These are phyloP conservation scores for Hartigia nigra DNA, from an alignment of 2,888 invertebrate genomes.

Conservation along the genomic window DNA sequence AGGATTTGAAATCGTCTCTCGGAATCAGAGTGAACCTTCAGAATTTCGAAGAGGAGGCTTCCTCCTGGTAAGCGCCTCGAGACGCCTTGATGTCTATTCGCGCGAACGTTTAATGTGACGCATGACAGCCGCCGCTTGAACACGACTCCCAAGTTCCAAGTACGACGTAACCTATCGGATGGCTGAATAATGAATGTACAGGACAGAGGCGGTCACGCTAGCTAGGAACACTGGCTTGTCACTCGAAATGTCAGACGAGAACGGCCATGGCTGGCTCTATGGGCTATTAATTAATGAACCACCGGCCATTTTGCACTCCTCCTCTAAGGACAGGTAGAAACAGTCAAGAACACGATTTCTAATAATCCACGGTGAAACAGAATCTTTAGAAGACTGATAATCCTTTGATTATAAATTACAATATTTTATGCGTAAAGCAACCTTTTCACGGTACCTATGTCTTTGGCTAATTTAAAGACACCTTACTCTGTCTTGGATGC, in stretches of 20 bases:
- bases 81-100: constrained; percentile 38
- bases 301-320: constrained; percentile 20
- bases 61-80: neutral
- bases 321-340: neutral
- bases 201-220: constrained; percentile 60
- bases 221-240: constrained; percentile 60
- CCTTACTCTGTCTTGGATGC: too few species aligned
- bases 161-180: constrained; percentile 56
- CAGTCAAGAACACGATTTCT: neutral
- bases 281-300: constrained; percentile 62
- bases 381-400: neutral
- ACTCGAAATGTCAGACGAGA: constrained; percentile 61
- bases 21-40: neutral
- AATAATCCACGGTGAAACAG: neutral
- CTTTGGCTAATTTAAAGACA: too few species aligned
- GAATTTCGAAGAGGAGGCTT: neutral
- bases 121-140: constrained; percentile 44
- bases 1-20: neutral
- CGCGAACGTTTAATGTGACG: constrained; percentile 50
- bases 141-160: constrained; percentile 51
- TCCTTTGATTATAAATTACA: too few species aligned
- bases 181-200: constrained; percentile 62
- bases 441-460: too few species aligned
- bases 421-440: too few species aligned
- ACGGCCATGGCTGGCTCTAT: constrained; percentile 49